Conservation (phyloP, 2,888 invertebrate species). For the Furcula furcula region DNA sequence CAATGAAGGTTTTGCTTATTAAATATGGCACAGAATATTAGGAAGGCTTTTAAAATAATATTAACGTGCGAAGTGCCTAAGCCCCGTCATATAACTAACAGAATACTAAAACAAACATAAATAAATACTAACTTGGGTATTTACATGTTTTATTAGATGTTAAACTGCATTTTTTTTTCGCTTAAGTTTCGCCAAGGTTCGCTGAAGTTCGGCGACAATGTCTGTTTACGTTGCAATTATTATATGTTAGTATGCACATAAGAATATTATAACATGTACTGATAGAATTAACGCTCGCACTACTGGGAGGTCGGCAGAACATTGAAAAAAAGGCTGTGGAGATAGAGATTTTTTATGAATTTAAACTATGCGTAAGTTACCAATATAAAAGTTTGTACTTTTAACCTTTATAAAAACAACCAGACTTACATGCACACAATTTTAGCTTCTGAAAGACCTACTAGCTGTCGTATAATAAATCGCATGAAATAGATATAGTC, state of each 20-base stretch:
- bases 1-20: too few relatives aligned
- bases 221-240: background rate
- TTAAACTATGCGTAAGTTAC: too few relatives aligned
- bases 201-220: background rate
- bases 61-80: background rate
- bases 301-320: background rate
- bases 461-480: too few relatives aligned
- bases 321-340: background rate
- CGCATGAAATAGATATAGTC: too few relatives aligned
- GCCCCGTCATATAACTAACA: background rate
- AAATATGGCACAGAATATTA: too few relatives aligned
- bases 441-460: too few relatives aligned
- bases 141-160: background rate
- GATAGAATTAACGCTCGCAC: background rate
- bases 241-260: background rate
- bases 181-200: background rate
- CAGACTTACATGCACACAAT: too few relatives aligned
- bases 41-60: background rate
- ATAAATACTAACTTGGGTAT: background rate
- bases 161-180: constrained; percentile 3
- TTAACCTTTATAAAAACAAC: too few relatives aligned
- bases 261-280: background rate
- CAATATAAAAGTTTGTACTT: too few relatives aligned
- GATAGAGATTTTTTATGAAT: background rate
- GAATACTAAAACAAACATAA: background rate